Evolutionary conservation across 2,888 invertebrate species (phyloP), one percentile per base, ranked within the genome.

Genomic region (Drosophila merina): DNA sequence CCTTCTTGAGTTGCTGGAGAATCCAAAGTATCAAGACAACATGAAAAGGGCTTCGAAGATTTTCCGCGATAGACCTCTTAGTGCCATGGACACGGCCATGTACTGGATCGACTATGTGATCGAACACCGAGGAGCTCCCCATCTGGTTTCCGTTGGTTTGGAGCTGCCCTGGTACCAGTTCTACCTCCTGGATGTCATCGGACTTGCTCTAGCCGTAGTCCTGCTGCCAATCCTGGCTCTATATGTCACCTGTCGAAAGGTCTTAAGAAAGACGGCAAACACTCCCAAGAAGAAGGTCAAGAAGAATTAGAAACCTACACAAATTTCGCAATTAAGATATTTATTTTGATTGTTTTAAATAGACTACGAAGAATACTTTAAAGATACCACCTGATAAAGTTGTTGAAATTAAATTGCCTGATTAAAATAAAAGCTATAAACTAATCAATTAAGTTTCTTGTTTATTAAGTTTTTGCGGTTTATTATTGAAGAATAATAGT

Each of bases 81-180:
- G 69, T 4, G 85, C 91, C 0, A 74, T 91, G 59, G 90, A 91
- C 2, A 88, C 86, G 0, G 90, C 92, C 1, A 86, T 91, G 62
- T 92, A 86, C 71, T 92, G 92, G 92, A 86, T 91, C 9, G 89
- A 92, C 38, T 92, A 92, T 59, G 88, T 91, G 1, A 85, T 91
- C 6, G 76, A 89, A n/a, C 88, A 92, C 67, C 89, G 89, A 10
- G 92, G 92, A 2, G 91, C 91, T 0, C 77, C 84, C 0, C 90
- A 91, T 50, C 57, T 91, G 40, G 79, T 38, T 10, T 89, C 91
- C 0, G 89, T 91, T 0, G 91, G 91, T 0, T 66, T 88, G 26
- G 88, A 91, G 44, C 75, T 92, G 25, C 74, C 75, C 7, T 92
- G 91, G 92, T 90, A 89, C 72, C 88, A 91, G 54, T 90, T 90